phyloP scores from a whole-genome alignment of 2,113 vertebrate genomes.

The Turnix velox region DNA sequence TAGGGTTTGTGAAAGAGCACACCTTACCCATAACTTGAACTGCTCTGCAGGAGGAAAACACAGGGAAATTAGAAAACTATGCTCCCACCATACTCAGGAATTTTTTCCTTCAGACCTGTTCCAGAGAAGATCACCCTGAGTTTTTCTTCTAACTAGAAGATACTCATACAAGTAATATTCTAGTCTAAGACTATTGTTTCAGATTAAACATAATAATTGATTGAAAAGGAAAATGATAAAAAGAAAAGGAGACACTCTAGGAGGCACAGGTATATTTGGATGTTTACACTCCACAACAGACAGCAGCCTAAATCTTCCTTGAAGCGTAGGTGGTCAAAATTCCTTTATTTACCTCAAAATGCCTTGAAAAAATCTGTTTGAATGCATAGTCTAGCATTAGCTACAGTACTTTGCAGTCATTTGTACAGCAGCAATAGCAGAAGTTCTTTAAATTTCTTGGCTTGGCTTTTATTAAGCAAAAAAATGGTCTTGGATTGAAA shows the following conservation, averaged over 20 bases:
- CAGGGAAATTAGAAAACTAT: not conserved
- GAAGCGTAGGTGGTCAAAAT: not conserved
- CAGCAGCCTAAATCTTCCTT: not conserved
- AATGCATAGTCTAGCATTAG: not conserved
- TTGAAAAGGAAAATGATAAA: not conserved
- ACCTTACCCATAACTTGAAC: not conserved
- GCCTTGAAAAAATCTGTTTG: not conserved
- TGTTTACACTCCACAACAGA: not conserved
- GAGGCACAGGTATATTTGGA: not conserved
- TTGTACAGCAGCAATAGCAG: not conserved
- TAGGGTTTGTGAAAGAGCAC: not conserved
- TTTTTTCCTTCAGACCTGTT: not conserved
- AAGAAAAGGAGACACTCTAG: not conserved
- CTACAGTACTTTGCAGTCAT: not conserved
- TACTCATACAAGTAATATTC: not conserved
- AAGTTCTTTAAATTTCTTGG: not conserved
- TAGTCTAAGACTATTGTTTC: not conserved
- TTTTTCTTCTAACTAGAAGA: not conserved
- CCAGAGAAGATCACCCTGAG: not conserved
- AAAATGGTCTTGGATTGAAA: not conserved
- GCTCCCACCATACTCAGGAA: not conserved
- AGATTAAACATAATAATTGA: not conserved
- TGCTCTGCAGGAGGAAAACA: not conserved
- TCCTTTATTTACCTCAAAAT: not conserved
- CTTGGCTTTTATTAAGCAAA: not conserved